Base-by-base conservation (phyloP, 2,797 vertebrate genomes). In the Crocodylus rhombifer region DNA sequence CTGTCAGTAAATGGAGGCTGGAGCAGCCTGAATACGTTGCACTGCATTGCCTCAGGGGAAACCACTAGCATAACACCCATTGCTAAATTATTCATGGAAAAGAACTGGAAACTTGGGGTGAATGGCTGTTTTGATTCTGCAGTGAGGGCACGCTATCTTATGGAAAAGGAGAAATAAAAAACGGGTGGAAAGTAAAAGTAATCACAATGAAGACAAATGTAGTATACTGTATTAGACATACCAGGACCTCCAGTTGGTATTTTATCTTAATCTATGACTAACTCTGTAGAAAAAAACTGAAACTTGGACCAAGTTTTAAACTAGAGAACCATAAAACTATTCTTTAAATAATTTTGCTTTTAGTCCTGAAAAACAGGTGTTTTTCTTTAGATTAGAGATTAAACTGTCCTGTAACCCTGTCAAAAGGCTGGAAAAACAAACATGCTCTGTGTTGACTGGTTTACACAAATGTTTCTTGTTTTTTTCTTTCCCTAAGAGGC, bases 81-180 rank as follows among this genome's bases (percentile, higher is more conserved):
- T 0, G 3, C 58, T 86, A 55, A 67, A 69, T 33, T 61, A 76
- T 67, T 26, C 74, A 17, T 5, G 3, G 1, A n/a, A 60, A 88
- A 67, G 78, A 79, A 0, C 3, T 25, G 56, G 18, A 71, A 62
- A 28, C 0, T 0, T 9, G 69, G 60, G 60, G 16, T 83, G 30
- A 80, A 81, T 3, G 30, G 73, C 26, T 14, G 42, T 4, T 30
- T 65, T 51, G 58, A 23, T 51, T 51, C 42, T 87, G 33, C 85
- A 3, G 4, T 65, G 73, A 69, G 91, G 18, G 65, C 51, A 87
- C 69, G 17, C 42, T 74, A 26, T 69, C 36, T 30, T 77, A 26
- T 69, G 51, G 33, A 73, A 80, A 3, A 89, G n/a, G 17, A 26
- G 17, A 83, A 79, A 9, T 7, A 12, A 67, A 67, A 73, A n/a